Base-by-base conservation (phyloP, 2,113 vertebrate species). In the Upupa epops region DNA sequence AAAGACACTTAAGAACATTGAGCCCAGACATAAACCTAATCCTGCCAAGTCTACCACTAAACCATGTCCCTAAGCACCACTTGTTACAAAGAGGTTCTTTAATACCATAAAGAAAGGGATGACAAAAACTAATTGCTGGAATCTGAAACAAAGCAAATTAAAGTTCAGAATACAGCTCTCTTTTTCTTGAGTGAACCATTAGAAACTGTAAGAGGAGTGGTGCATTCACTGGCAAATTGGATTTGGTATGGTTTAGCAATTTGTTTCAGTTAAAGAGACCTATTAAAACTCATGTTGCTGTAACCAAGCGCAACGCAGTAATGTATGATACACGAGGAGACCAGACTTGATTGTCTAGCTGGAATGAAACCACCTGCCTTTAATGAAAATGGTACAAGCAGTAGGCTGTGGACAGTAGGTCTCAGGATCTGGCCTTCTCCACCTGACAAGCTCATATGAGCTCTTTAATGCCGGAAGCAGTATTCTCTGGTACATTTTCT, bases 191-290 rank as follows among this genome's bases (percentile, higher is more conserved):
- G 52, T 64, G 75, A 81, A 42, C 46, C 28, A 69, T 58, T 68
- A 86, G 73, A 59, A 77, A 88, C 22, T 36, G 51, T 28, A 54
- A 87, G 78, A 81, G n/a, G 64, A 76, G 13, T 0, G 0, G 59
- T 46, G 81, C 42, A n/a, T 79, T 83, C 82, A 82, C 28, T 10
- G 72, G 66, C 32, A 95, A 78, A 94, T 84, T 78, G 52, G 29
- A 86, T 45, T 73, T 8, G 36, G n/a, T 66, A 75, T n/a, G 31
- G 66, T 52, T 82, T 65, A 78, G 75, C 60, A 71, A 85, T 75
- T 90, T 66, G 56, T 89, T 94, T 85, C 32, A 79, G 66, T 89
- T 82, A 85, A 32, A 84, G 66, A 76, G 90, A 89, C 26, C 29
- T 56, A 73, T 69, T 90, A 92, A 84, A 90, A 58, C 37, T 75